Evolutionary conservation across 2,113 vertebrate genomes (phyloP).

Genomic region (Catagonus wagneri): DNA sequence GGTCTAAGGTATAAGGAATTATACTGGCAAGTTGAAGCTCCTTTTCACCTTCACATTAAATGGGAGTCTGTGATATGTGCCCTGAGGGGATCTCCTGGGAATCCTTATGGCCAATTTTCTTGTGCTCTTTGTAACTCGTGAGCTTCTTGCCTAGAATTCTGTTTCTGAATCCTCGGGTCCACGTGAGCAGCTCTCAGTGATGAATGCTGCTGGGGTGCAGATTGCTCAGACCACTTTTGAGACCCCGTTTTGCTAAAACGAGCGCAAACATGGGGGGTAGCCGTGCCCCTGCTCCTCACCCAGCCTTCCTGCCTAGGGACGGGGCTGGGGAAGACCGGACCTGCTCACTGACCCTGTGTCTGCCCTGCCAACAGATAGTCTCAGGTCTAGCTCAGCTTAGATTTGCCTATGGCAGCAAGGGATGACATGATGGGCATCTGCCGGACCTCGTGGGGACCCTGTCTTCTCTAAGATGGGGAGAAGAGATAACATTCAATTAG

Average conservation of each 20-base stretch:
- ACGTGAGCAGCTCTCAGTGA: background rate
- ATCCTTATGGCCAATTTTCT: background rate
- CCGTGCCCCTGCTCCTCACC: too few species aligned
- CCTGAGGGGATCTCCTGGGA: background rate
- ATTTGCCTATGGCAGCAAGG: background rate
- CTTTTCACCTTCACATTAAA: background rate
- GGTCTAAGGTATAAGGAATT: background rate
- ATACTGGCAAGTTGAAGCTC: rapidly evolving
- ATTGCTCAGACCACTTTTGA: background rate
- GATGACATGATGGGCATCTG: background rate
- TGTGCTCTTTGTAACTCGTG: background rate
- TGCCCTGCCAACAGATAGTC: background rate
- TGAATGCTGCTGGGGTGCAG: background rate
- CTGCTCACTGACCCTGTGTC: background rate
- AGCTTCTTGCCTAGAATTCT: conserved; percentile 5
- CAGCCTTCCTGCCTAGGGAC: background rate
- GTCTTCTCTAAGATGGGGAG: background rate
- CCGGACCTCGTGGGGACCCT: background rate
- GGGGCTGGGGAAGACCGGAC: background rate
- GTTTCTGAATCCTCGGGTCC: background rate
- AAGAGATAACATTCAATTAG: background rate
- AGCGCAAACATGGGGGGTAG: background rate
- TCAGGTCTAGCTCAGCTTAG: background rate
- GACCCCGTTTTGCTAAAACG: background rate
- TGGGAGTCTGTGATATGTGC: background rate